phyloP scores from a whole-genome alignment of 2,888 invertebrate genomes.

The Drosophila lutescens region DNA sequence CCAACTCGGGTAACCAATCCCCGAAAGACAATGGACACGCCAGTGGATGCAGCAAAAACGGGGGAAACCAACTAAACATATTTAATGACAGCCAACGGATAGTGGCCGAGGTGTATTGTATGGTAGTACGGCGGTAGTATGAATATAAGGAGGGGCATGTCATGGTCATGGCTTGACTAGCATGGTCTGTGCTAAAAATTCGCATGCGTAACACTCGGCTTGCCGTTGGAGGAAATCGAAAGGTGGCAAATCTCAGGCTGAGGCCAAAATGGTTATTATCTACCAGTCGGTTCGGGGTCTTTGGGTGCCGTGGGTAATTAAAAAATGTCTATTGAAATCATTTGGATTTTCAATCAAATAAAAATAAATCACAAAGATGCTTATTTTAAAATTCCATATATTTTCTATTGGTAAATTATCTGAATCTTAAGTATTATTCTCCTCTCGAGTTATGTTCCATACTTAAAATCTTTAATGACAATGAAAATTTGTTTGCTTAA shows the following conservation, averaged over 20 bases:
- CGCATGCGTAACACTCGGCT: slow-evolving; percentile 39
- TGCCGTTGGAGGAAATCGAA: slow-evolving; percentile 35
- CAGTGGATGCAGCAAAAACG: slow-evolving; percentile 34
- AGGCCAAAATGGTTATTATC: slow-evolving; percentile 2
- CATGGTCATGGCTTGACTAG: slow-evolving; percentile 47
- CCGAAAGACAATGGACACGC: slow-evolving; percentile 47
- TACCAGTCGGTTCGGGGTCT: background rate
- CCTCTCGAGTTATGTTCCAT: background rate
- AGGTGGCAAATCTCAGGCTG: slow-evolving; percentile 20
- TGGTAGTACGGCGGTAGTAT: background rate
- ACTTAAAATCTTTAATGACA: background rate
- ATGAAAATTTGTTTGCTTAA: background rate
- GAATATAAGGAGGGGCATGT: slow-evolving; percentile 21
- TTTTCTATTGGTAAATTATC: background rate
- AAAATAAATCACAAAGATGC: too few relatives aligned
- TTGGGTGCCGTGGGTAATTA: background rate
- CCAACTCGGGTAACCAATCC: slow-evolving; percentile 44
- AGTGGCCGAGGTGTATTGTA: background rate
- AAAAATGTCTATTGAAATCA: background rate
- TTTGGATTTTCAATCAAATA: background rate
- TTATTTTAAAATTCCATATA: background rate
- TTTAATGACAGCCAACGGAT: slow-evolving; percentile 47
- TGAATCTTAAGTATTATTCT: background rate
- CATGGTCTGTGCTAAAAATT: slow-evolving; percentile 39
- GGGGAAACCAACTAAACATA: slow-evolving; percentile 42